Evolutionary conservation across 2,113 vertebrate genomes (phyloP).

Genomic region (Gnathonemus echidnorhynchus): DNA sequence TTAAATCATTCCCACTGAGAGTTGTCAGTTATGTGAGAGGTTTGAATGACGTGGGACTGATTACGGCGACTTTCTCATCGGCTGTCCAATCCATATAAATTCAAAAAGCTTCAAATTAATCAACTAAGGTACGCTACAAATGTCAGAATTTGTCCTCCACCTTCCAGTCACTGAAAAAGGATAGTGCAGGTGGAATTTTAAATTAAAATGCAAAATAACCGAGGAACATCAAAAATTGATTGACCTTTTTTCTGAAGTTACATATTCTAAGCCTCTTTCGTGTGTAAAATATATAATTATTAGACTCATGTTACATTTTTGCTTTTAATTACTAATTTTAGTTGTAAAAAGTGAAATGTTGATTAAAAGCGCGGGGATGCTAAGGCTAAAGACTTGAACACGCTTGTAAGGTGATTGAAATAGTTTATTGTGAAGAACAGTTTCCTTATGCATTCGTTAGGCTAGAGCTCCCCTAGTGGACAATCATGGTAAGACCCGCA

Average conservation of each 20-base stretch:
- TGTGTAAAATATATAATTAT: background rate
- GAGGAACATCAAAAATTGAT: background rate
- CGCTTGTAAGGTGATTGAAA: background rate
- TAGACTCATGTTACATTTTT: background rate
- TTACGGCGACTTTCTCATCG: background rate
- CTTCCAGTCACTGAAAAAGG: background rate
- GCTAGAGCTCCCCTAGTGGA: conserved; percentile 56
- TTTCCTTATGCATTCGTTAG: conserved; percentile 43
- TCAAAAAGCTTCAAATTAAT: background rate
- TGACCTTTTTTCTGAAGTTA: background rate
- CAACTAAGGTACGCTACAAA: background rate
- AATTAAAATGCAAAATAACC: background rate
- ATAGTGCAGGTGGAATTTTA: background rate
- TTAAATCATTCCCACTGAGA: background rate
- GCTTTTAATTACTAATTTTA: background rate
- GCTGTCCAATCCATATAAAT: background rate
- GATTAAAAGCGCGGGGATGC: background rate
- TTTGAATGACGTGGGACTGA: background rate
- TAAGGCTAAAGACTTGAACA: background rate
- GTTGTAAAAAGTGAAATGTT: background rate
- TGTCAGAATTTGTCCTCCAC: background rate
- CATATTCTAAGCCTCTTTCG: background rate
- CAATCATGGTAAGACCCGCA: background rate
- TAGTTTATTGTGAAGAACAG: background rate
- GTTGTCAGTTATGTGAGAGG: background rate